Percentiles rank a stretch among this genome's conserved stretches.
Evolutionary conservation across 2,888 invertebrate genomes (phyloP).

Genomic region (Germaria angustata): DNA sequence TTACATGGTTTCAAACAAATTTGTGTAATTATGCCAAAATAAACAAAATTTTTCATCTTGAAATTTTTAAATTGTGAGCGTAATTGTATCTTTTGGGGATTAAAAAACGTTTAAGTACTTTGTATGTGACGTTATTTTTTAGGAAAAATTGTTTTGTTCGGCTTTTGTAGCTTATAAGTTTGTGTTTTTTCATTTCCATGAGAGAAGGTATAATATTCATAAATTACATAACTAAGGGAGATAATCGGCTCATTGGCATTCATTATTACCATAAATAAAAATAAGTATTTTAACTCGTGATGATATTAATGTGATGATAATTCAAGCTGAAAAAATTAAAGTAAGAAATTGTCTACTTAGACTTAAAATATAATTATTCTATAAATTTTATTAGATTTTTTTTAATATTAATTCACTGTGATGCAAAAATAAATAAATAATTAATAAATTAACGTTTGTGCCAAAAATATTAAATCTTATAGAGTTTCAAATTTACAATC

Average conservation of each 20-base stretch:
- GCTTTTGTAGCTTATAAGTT: slow-evolving; percentile 55
- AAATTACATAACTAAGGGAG: slow-evolving; percentile 1
- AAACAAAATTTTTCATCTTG: neutral
- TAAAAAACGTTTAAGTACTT: slow-evolving; percentile 15
- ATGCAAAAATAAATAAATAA: no score
- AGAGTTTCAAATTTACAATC: no score
- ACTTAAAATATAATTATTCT: no score
- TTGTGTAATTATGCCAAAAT: slow-evolving; percentile 49
- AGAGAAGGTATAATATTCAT: neutral
- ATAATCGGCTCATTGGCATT: slow-evolving; percentile 64
- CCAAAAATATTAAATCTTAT: no score
- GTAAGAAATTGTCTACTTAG: no score
- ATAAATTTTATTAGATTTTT: no score
- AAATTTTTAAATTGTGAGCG: neutral
- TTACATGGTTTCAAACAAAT: slow-evolving; percentile 68
- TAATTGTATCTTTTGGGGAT: neutral
- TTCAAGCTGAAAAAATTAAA: slow-evolving; percentile 5
- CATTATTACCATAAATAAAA: slow-evolving; percentile 48
- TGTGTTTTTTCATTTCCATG: slow-evolving; percentile 38
- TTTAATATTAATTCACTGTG: no score
- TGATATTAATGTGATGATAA: neutral
- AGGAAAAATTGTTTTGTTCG: slow-evolving; percentile 13
- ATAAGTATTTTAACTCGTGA: neutral
- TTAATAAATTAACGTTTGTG: no score
- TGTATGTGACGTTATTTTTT: slow-evolving; percentile 25